Base-by-base conservation (phyloP, 2,113 vertebrate species). In the Carassius gibelio region DNA sequence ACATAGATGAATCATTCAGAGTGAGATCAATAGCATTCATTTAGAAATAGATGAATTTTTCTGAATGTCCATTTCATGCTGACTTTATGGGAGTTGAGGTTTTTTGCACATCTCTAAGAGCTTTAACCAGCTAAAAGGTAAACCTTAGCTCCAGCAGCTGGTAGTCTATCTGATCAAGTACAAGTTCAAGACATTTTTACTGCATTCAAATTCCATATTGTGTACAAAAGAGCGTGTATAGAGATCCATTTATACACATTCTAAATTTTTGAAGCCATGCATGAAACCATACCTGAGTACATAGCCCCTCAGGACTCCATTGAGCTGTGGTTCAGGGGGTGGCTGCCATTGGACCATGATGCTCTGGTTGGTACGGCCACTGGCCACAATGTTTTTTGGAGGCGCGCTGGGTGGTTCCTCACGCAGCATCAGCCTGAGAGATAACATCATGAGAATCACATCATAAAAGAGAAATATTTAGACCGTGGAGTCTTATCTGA, bases 321-420 rank as follows among this genome's bases (percentile, higher is more conserved):
- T 99, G 69, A 98, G 96, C 89, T 98, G 97, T 0, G 95, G 95
- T 82, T 99, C 98, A 0, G 97, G 96, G 48, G 98, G 98, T 0
- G 97, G 98, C 86, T 99, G 98, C 98, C 98, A 99, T 92, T 99
- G 98, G 8, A 99, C 97, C 97, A 99, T 99, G 89, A 99, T 99
- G 71, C 97, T 98, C 92, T 99, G 98, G 84, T 99, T 99, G 85
- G 97, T 99, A 7, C 97, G 94, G 1, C 98, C 98, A 7, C 97
- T 98, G 74, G 98, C 98, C 85, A 99, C 97, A 0, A 99, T 97
- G 59, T 99, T 99, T 90, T 99, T 99, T 0, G 98, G 98, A 3
- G 98, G 96, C 0, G 97, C 97, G 8, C 97, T 98, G n/a, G 98
- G 98, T 0, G 97, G 96, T 83, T 98, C 97, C 90, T 99, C 98